These are phyloP conservation scores for Psilopsiagon aymara DNA, from an alignment of 2,113 vertebrate species.

Conservation along the genomic window DNA sequence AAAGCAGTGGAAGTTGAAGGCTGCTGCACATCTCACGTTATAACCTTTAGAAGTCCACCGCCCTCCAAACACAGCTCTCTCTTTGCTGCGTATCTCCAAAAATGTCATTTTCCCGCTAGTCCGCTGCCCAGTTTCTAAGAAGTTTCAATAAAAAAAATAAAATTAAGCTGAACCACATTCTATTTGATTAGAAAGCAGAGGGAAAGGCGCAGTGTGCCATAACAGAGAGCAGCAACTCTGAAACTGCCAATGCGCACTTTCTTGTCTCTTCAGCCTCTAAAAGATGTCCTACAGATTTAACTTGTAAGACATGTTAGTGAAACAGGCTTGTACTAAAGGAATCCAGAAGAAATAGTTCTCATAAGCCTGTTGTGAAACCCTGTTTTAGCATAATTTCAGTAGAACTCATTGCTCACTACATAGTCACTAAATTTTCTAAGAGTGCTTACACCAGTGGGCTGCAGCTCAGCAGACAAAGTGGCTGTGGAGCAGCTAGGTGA, in stretches of 20 bases:
- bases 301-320: neutral
- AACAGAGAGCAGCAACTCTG: accelerated
- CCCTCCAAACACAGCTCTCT: neutral
- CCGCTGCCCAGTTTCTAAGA: neutral
- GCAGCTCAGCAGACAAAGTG: neutral
- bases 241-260: accelerated
- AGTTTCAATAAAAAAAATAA: neutral
- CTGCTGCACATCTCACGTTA: accelerated
- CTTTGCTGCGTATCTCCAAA: neutral
- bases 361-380: neutral
- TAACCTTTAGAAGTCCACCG: neutral
- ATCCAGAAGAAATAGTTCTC: neutral
- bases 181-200: neutral
- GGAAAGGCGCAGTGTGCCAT: neutral
- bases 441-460: neutral
- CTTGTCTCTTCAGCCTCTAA: accelerated
- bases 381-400: neutral
- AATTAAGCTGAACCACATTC: neutral
- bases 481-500: neutral
- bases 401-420: neutral
- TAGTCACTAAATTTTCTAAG: neutral
- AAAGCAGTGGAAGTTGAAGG: neutral
- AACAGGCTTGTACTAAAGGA: neutral
- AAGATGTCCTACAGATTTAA: neutral
- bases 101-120: neutral